Percentiles rank a stretch among this genome's conserved stretches.
These are phyloP conservation scores for Eulemur macaco DNA, from an alignment of 2,113 vertebrate genomes.

Conservation along the genomic window DNA sequence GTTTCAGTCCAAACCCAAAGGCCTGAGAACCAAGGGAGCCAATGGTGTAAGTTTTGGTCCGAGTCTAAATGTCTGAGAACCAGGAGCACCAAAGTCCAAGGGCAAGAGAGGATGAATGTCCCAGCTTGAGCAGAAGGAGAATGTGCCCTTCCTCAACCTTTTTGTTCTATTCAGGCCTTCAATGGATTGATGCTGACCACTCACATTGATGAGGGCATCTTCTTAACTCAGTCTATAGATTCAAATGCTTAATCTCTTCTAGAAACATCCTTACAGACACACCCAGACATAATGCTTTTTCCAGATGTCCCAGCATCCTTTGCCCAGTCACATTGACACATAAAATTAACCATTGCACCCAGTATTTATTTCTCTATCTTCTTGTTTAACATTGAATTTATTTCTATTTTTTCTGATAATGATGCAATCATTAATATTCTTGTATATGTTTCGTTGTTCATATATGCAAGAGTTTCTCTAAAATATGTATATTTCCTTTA, in stretches of 20 bases:
- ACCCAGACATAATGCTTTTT: background rate
- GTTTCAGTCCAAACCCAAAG: background rate
- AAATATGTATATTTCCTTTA: background rate
- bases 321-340: background rate
- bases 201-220: background rate
- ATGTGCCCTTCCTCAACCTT: background rate
- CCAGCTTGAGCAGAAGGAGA: background rate
- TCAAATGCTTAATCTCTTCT: background rate
- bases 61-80: background rate
- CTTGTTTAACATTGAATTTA: background rate
- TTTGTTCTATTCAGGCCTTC: background rate
- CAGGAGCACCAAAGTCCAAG: background rate
- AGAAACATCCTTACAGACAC: background rate
- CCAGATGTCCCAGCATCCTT: background rate
- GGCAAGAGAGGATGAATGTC: background rate
- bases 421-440: background rate
- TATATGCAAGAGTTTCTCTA: background rate
- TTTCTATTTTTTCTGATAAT: constrained; percentile 19
- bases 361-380: background rate
- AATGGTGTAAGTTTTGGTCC: background rate
- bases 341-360: background rate
- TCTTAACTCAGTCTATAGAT: background rate
- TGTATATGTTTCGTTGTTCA: background rate
- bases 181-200: background rate
- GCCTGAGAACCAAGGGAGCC: background rate